Base-by-base conservation (phyloP, 2,113 vertebrate species). In the Gymnorhina tibicen region DNA sequence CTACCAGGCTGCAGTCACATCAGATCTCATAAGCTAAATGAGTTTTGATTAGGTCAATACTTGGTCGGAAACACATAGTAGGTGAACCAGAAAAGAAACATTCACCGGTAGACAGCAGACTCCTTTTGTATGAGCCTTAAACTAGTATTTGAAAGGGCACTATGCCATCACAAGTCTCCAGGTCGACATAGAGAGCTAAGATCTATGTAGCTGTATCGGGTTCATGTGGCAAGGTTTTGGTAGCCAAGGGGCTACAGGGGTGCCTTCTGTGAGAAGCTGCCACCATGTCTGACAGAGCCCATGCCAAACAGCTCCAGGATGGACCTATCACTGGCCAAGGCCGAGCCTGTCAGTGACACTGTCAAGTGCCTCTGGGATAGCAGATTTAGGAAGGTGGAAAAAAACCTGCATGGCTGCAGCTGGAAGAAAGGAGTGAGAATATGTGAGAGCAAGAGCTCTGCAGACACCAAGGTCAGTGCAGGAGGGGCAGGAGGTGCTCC, bases 11-110 rank as follows among this genome's bases (percentile, higher is more conserved):
- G 2, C 30, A 87, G 74, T 69, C 69, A 72, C 32, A 46, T 91
- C 77, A 93, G 74, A 55, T 75, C 66, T 92, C 66, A 52, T 60
- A 85, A 82, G 14, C 4, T 68, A 69, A 79, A 78, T 75, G 49
- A 89, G 28, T 68, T 89, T 85, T 96, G 89, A 89, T 95, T 95
- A 87, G 73, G 66, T 81, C 93, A 96, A 27, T 91, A 94, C 41
- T 94, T 92, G 28, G n/a, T n/a, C 96, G n/a, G 74, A 89, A 90
- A 82, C 60, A 82, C 30, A 75, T 2, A 82, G n/a, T 12, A 64
- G 53, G 41, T 73, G 44, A 84, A 89, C 76, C 69, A 64, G 69
- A 74, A 95, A 94, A 30, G 41, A 85, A 94, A 72, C 19, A 30
- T 70, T 78, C 52, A 75, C n/a, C 53, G 33, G 46, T 16, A 79